Conservation (phyloP, 2,888 invertebrate species). For the Mylabris sibirica region DNA sequence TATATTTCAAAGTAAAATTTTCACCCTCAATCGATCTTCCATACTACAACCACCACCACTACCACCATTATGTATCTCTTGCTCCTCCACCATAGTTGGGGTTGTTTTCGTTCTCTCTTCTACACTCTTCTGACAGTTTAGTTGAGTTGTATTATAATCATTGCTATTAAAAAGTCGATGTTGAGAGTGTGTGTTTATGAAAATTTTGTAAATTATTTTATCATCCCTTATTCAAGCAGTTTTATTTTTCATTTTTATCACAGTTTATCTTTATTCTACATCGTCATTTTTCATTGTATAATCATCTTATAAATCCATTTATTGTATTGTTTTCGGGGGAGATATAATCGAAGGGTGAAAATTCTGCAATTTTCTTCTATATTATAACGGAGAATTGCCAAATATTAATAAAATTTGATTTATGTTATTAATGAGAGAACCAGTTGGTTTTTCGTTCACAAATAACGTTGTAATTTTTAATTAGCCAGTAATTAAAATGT, state of each 20-base stretch:
- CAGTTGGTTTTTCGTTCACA: no score
- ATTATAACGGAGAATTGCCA: no score
- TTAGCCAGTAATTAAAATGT: no score
- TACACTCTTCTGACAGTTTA: neutral
- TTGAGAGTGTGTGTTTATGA: no score
- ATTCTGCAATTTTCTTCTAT: neutral
- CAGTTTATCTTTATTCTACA: neutral
- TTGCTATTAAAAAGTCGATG: neutral
- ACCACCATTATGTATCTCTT: neutral
- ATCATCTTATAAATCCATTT: neutral
- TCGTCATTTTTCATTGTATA: constrained; percentile 1
- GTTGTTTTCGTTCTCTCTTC: neutral
- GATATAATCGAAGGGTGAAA: neutral
- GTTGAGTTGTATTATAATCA: neutral
- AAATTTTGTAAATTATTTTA: neutral
- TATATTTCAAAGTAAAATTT: constrained; percentile 14
- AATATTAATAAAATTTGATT: no score
- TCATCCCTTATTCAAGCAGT: neutral
- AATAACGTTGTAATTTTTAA: no score
- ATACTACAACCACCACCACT: neutral
- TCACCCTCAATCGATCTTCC: constrained; percentile 18
- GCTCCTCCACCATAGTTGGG: neutral
- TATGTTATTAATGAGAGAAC: no score
- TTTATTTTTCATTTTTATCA: neutral
- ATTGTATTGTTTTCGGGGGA: neutral